Evolutionary conservation across 2,113 vertebrate species (phyloP).

Genomic region (Cyprinus carpio): DNA sequence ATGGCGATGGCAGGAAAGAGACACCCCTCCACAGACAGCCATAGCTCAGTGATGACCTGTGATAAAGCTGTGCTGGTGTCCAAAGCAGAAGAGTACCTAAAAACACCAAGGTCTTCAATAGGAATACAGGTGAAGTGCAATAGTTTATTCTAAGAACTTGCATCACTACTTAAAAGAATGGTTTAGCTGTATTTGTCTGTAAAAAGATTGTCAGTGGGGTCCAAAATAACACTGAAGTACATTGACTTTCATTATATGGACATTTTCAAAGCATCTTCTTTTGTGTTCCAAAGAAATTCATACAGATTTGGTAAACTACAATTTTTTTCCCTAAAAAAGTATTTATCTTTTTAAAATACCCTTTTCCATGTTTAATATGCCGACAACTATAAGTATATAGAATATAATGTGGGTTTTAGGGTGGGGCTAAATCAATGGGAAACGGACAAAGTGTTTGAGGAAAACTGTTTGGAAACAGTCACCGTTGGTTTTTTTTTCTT

Average conservation of each 20-base stretch:
- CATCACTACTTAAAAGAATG: neutral
- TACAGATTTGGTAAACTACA: no score
- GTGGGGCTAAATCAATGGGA: neutral
- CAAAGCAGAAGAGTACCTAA: conserved; percentile 89
- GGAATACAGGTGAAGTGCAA: conserved; percentile 88
- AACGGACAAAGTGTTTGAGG: neutral
- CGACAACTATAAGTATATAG: neutral
- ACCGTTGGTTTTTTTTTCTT: neutral
- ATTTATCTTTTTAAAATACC: no score
- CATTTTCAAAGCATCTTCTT: neutral
- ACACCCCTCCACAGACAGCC: conserved; percentile 82
- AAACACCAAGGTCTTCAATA: conserved; percentile 89
- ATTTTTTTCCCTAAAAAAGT: no score
- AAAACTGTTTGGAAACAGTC: neutral
- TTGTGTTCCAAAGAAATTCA: neutral
- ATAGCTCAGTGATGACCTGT: conserved; percentile 80
- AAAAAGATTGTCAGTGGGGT: neutral
- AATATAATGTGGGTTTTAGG: neutral
- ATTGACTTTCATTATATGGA: neutral
- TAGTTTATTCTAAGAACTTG: neutral
- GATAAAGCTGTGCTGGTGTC: conserved; percentile 89
- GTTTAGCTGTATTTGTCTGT: neutral
- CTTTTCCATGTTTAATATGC: neutral
- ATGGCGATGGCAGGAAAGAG: conserved; percentile 82
- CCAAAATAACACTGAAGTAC: neutral